A percentile compares a stretch with the other conserved stretches of the same genome.
These are phyloP conservation scores for Oncorhynchus mykiss DNA, from an alignment of 2,113 vertebrate genomes.

Conservation along the genomic window DNA sequence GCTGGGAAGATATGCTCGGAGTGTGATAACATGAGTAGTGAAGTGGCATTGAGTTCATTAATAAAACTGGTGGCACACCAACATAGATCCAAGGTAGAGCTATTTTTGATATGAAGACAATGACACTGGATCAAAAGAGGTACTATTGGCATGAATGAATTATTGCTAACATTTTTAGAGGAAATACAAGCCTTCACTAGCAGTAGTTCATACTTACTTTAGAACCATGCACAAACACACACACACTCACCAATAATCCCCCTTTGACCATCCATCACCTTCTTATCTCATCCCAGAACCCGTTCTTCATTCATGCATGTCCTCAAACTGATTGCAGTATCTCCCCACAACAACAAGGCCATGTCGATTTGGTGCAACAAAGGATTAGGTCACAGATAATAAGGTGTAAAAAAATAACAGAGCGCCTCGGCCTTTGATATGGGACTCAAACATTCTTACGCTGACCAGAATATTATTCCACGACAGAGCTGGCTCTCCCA, in stretches of 20 bases:
- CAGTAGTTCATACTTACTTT: too few species aligned
- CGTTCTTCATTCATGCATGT: neutral
- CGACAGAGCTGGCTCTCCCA: neutral
- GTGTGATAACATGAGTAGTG: too few species aligned
- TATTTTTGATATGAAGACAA: too few species aligned
- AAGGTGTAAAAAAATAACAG: neutral
- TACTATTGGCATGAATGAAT: too few species aligned
- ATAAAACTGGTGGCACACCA: too few species aligned
- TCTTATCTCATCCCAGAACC: neutral
- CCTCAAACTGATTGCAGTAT: neutral
- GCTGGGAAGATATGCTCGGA: too few species aligned
- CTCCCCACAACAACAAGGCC: neutral
- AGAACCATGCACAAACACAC: too few species aligned
- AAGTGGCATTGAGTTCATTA: too few species aligned
- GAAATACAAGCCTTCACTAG: too few species aligned
- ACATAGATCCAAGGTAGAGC: too few species aligned
- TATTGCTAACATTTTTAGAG: too few species aligned
- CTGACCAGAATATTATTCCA: neutral
- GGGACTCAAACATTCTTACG: neutral
- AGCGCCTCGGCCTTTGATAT: neutral
- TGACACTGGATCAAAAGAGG: too few species aligned
- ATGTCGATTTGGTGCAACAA: neutral
- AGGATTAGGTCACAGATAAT: constrained; percentile 17
- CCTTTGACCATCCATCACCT: neutral
- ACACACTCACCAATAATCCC: neutral